Evolutionary conservation across 1,140 invertebrate genomes (phyloP).

Genomic region (Hydropsyche tenuis): DNA sequence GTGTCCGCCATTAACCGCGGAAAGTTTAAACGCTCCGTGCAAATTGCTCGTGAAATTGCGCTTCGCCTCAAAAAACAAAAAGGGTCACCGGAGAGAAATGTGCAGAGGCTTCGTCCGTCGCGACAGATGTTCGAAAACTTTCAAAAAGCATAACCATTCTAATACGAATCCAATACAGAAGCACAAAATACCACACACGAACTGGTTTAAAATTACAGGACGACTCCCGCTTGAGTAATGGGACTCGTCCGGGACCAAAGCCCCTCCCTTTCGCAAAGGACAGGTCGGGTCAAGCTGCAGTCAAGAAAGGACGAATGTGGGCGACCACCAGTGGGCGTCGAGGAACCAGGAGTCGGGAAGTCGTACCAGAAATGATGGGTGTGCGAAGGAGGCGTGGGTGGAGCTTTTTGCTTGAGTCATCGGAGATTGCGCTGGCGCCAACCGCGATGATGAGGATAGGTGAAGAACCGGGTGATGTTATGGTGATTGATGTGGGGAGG

Average conservation of each 20-base stretch:
- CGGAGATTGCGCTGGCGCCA: neutral
- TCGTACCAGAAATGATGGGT: neutral
- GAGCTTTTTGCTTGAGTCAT: neutral
- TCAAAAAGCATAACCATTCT: too few species aligned
- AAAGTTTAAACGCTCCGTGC: slow-evolving; percentile 4
- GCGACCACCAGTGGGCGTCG: slow-evolving; percentile 3
- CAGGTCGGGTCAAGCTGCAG: neutral
- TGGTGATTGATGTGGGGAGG: too few species aligned
- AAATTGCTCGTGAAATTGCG: slow-evolving; percentile 17
- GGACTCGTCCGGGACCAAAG: too few species aligned
- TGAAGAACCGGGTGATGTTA: too few species aligned
- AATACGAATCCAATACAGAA: too few species aligned
- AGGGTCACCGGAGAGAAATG: too few species aligned
- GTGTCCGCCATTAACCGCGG: slow-evolving; percentile 2
- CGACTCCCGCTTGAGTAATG: too few species aligned
- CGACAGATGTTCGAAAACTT: too few species aligned
- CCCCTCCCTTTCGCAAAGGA: neutral
- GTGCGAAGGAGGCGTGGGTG: neutral
- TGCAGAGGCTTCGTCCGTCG: too few species aligned
- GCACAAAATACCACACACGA: too few species aligned
- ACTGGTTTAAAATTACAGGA: too few species aligned
- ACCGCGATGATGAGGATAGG: too few species aligned
- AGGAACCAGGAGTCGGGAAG: slow-evolving; percentile 4
- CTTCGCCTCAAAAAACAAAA: neutral
- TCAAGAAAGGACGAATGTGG: neutral